Conservation (phyloP, 2,888 invertebrate genomes). For the Xiphydria camelus region DNA sequence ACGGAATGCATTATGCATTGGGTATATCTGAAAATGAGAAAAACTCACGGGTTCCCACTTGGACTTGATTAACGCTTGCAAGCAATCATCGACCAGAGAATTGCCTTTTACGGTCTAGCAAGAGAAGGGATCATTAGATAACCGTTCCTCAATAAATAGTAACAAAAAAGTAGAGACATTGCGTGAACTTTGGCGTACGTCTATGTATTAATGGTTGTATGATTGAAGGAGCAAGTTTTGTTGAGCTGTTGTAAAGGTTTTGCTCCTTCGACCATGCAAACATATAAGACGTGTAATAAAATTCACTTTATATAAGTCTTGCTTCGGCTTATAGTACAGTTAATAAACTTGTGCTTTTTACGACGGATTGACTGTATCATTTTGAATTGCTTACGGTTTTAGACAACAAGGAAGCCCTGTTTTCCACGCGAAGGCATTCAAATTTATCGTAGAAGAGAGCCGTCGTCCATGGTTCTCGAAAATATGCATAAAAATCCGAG, state of each 20-base stretch:
- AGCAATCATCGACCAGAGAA: constrained; percentile 29
- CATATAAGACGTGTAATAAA: no score
- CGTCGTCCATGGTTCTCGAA: constrained; percentile 69
- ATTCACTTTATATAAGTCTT: no score
- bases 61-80: constrained; percentile 22
- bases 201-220: no score
- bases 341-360: neutral
- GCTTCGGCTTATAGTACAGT: no score
- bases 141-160: neutral
- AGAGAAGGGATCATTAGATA: neutral
- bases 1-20: no score
- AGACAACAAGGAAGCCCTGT: constrained; percentile 32
- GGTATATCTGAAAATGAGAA: neutral
- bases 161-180: constrained; percentile 5
- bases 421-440: constrained; percentile 52
- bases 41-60: constrained; percentile 33
- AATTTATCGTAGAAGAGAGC: constrained; percentile 69
- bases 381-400: constrained; percentile 23
- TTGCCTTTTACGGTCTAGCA: constrained; percentile 19
- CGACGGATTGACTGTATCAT: neutral
- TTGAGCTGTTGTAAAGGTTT: no score
- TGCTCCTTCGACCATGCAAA: no score
- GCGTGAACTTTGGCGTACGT: no score
- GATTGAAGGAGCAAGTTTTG: no score
- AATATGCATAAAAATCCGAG: constrained; percentile 69